Conservation (phyloP, 2,113 vertebrate genomes). For the Microcebus ravelobensis region DNA sequence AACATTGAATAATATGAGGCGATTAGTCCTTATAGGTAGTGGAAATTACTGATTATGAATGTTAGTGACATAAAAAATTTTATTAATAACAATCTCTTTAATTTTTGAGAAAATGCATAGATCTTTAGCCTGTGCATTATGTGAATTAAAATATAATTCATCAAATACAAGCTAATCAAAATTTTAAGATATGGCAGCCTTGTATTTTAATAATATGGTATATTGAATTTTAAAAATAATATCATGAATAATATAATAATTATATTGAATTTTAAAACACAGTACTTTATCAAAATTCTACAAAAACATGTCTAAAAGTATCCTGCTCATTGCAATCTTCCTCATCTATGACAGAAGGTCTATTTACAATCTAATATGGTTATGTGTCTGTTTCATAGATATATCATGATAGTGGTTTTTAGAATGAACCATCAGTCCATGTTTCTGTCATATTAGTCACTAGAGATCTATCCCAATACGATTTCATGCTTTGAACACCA, state of each 20-base stretch:
- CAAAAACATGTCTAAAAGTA: not conserved
- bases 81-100: not conserved
- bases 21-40: not conserved
- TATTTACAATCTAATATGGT: not conserved
- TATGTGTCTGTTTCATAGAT: not conserved
- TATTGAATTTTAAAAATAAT: not conserved
- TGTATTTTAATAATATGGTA: not conserved
- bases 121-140: not conserved
- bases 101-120: not conserved
- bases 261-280: not conserved
- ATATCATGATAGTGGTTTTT: not conserved
- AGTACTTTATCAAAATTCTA: not conserved
- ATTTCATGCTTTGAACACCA: slow-evolving; percentile 26
- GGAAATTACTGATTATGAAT: not conserved
- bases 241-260: not conserved
- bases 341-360: not conserved
- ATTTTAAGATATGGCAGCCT: not conserved
- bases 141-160: not conserved
- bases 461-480: not conserved
- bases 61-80: not conserved
- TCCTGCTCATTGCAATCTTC: not conserved
- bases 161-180: not conserved
- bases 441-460: slow-evolving; percentile 9
- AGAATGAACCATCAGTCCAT: not conserved
- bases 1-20: not conserved